Evolutionary conservation across 2,888 invertebrate species (phyloP).

Genomic region (Heliconius hortense): DNA sequence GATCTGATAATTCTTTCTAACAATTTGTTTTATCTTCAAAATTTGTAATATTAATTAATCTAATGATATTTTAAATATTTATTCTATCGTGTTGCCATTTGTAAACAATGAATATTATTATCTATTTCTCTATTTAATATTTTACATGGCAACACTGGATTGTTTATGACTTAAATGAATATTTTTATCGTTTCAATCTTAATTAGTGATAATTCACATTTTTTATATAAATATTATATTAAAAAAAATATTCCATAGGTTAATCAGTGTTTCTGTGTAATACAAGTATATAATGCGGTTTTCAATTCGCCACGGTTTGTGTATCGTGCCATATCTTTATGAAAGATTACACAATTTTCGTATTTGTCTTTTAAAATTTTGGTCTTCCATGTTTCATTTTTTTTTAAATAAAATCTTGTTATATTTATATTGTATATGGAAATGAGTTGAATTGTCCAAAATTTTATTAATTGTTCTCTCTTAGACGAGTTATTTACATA

Average conservation of each 20-base stretch:
- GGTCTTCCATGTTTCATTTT: constrained; percentile 21
- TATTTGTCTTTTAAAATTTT: neutral
- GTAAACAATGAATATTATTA: neutral
- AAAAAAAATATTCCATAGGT: constrained; percentile 28
- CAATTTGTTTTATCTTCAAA: neutral
- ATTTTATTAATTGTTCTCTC: constrained; percentile 34
- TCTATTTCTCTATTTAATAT: constrained; percentile 5
- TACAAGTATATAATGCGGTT: constrained; percentile 9
- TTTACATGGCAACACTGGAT: constrained; percentile 22
- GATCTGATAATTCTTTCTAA: constrained; percentile 4
- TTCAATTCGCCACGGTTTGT: constrained; percentile 33
- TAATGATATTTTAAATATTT: constrained; percentile 14
- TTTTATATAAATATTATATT: constrained; percentile 33
- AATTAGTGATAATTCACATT: constrained; percentile 33
- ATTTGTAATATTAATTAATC: neutral
- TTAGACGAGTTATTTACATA: constrained; percentile 27
- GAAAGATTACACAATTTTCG: constrained; percentile 22
- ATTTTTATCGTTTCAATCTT: constrained; percentile 16
- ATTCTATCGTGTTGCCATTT: constrained; percentile 4
- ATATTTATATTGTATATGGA: constrained; percentile 12
- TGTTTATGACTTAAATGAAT: constrained; percentile 3
- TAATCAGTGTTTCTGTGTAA: constrained; percentile 23
- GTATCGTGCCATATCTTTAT: constrained; percentile 30
- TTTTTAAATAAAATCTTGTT: neutral
- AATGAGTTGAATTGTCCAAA: constrained; percentile 22